Conservation (phyloP, 2,797 vertebrate genomes). For the Malacoctenus gilli region DNA sequence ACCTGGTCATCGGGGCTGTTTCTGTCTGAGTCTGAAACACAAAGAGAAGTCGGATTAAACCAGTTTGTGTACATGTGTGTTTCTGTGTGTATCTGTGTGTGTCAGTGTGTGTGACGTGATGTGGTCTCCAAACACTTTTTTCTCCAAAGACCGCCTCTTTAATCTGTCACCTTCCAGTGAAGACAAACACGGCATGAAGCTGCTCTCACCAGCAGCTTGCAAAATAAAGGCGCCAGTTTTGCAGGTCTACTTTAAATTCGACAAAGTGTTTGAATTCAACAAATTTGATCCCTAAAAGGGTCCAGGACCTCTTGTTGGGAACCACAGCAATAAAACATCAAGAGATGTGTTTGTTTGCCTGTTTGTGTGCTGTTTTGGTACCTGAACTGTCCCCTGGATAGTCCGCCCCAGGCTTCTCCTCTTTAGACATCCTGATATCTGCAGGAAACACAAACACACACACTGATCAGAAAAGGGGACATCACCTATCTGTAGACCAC, state of each 20-base stretch:
- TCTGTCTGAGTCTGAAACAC: conserved; percentile 87
- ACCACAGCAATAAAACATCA: no score
- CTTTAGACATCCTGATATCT: conserved; percentile 96
- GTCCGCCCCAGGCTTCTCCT: conserved; percentile 86
- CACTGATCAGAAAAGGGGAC: conserved; percentile 24
- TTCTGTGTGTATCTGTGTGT: conserved; percentile 19
- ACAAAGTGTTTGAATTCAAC: no score
- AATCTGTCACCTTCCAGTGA: no score
- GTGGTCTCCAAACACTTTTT: no score
- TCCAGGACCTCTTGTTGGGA: no score
- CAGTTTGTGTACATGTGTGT: conserved; percentile 18
- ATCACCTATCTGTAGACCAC: no score
- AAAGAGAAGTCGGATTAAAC: conserved; percentile 27
- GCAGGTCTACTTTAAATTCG: no score
- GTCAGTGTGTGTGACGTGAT: not conserved
- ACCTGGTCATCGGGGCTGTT: conserved; percentile 93
- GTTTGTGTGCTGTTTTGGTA: conserved; percentile 44
- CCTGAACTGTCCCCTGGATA: conserved; percentile 88
- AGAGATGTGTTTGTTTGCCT: conserved; percentile 10
- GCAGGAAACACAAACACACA: conserved; percentile 49
- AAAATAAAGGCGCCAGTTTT: no score
- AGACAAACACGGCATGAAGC: no score
- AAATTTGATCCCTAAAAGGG: no score
- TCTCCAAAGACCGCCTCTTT: no score
- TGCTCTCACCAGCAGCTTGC: no score